Base-by-base conservation (phyloP, 1,140 invertebrate species). In the Protaetia brevitarsis region DNA sequence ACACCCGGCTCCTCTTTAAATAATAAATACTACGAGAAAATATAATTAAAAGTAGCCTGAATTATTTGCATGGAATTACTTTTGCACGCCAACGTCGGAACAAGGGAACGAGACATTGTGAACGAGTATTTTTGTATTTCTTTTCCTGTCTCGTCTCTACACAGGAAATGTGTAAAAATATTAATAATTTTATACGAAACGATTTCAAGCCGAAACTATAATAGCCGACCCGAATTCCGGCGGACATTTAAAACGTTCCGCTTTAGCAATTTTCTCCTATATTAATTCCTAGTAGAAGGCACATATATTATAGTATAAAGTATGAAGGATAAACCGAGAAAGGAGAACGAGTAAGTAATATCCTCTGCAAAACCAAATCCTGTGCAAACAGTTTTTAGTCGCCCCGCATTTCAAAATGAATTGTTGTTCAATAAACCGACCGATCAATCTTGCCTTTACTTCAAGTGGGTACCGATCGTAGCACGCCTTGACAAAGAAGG, bases 401-500 rank as follows among this genome's bases (percentile, higher is more conserved):
- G 41, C 41, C 16, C 19, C 41, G 41, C 41, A 19, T 51, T 51
- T 51, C 41, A 51, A 23, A 51, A 51, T 51, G 41, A 51, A 51
- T 51, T 51, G 41, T 51, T 51, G 41, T 51, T 23, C 41, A 23
- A 51, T 51, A 51, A 51, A 51, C 41, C 41, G 13, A 51, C 41
- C 41, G 41, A 51, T 51, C 41, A 51, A 51, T 51, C 41, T 51
- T 51, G 21, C 41, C 41, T 51, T 19, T 51, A 51, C 19, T 51
- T 51, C 16, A 51, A 51, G 41, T 51, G 13, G 1, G 41, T 51
- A 51, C 26, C 41, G 41, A 51, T 51, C 41, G 41, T 8, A 23
- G 11, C 26, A 23, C 26, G 41, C 5, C 19, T 51, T 23, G 41
- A 23, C 16, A 10, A 51, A 51, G 41, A 51, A 8, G 41, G 26